Base-by-base conservation (phyloP, 2,113 vertebrate species). In the Pomatorhinus ruficollis region DNA sequence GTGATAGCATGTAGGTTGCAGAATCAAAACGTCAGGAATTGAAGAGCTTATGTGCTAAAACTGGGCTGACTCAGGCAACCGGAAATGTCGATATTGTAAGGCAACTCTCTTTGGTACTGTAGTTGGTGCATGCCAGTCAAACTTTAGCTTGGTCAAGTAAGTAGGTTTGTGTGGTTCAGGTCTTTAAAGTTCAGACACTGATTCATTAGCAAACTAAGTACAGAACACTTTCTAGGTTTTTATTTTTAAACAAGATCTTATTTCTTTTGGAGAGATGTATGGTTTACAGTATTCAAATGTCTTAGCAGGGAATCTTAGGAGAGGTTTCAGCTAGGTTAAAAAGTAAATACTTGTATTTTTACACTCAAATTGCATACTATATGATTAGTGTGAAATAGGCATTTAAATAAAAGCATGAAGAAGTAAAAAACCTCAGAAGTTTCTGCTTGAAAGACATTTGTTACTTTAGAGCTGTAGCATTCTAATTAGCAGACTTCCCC, bases 381-480 rank as follows among this genome's bases (percentile, higher is more conserved):
- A 37, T 57, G 30, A 39, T 76, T 83, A 52, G 27, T 21, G 24
- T 86, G 75, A 45, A 92, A 54, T 13, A 19, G 39, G 15, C 35
- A 60, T 86, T 86, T 63, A 79, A 87, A 85, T 69, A 81, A 86
- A 81, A 84, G 33, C 35, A 10, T 33, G 28, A 64, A 70, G 37
- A 39, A 60, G 64, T 81, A 84, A 45, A 91, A 81, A 84, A 60
- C 44, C 45, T 74, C 25, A 54, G 71, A 86, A 70, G 47, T 42
- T 95, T 90, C 60, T 89, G 27, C 87, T 77, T 83, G 40, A 74
- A 87, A 85, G 61, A 76, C 16, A 88, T 75, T 25, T 65, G 68
- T 91, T 91, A 86, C 59, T 96, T 95, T 87, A 80, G 54, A 94
- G 72, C 89, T 76, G 87, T 83, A 89, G 72, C 87, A 35, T 72